Evolutionary conservation across 2,113 vertebrate species (phyloP), one percentile per base, ranked within the genome.

Genomic region (Salvelinus namaycush): DNA sequence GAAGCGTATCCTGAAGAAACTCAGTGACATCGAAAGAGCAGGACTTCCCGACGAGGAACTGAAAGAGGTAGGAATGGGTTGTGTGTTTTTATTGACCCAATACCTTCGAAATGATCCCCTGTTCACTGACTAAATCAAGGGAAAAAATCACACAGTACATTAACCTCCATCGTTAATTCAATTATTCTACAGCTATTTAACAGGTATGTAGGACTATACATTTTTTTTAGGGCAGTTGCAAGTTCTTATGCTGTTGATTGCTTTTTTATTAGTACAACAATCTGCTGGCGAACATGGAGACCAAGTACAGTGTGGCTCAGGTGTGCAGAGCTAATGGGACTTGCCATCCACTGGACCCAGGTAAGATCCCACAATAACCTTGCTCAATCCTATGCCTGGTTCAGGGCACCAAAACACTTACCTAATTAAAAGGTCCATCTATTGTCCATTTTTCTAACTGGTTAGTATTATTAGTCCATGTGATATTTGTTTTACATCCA

Each of bases 211-310:
- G 49, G 49, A 51, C 14, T 51, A 51, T 34, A 34, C 5, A 2
- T 14, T 11, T 13, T 51, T 11, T 2, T 3, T 51, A 12, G 48
- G 49, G 2, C 49, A 54, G 49, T 54, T 16, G 4, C 49, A 54
- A 54, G 59, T 62, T 65, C 22, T 57, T 0, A 1, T 11, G 3
- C 1, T 69, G 7, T 8, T 27, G 31, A 59, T 79, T 83, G 49
- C 69, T 18, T 54, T 54, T 6, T 82, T 87, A 81, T 65, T 88
- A 99, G 98, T 98, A 96, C 81, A 97, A 97, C 89, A 91, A 86
- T 60, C 92, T 99, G 64, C 89, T 99, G 71, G 92, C 97, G 60
- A 89, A 94, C 16, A 99, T 99, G 98, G 97, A 99, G 87, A 97
- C 96, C 29, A 92, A 83, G 0, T 99, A 99, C 90, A 99, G 97